phyloP scores from a whole-genome alignment of 2,797 vertebrate species.

The Acipenser oxyrinchus region DNA sequence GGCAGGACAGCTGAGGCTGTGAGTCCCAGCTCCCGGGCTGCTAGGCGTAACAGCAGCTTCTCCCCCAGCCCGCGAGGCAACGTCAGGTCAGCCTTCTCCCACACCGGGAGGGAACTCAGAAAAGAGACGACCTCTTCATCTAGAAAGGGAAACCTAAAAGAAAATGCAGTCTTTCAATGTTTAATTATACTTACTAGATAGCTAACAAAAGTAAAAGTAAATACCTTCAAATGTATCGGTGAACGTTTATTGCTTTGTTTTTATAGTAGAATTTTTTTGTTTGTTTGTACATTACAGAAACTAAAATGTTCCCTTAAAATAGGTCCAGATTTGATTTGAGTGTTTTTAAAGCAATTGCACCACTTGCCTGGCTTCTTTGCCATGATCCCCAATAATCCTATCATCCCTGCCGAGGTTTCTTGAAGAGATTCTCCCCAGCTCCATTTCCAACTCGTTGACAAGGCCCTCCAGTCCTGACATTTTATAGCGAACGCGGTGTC shows the following conservation, averaged over 20 bases:
- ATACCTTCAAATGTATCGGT: no score
- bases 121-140: conserved; percentile 88
- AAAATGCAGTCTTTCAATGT: not conserved
- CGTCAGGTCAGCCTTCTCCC: conserved; percentile 75
- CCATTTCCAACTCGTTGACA: conserved; percentile 77
- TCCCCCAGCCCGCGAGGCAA: conserved; percentile 83
- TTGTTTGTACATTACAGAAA: no score
- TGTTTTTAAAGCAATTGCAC: not conserved
- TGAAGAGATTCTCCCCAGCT: conserved; percentile 78
- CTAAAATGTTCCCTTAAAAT: no score
- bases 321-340: no score
- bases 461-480: conserved; percentile 64
- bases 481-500: conserved; percentile 75
- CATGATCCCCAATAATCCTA: conserved; percentile 81
- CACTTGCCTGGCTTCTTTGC: conserved; percentile 84
- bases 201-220: no score
- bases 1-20: conserved; percentile 63
- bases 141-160: conserved; percentile 83
- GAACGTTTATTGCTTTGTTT: no score
- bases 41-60: conserved; percentile 79
- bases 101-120: conserved; percentile 75
- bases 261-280: no score
- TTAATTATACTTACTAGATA: no score
- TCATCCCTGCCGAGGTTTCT: conserved; percentile 92
- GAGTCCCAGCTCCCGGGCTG: conserved; percentile 69